A percentile compares a stretch with the other conserved stretches of the same genome.
Conservation (phyloP, 2,797 vertebrate genomes). For the Odontamblyopus rebecca region DNA sequence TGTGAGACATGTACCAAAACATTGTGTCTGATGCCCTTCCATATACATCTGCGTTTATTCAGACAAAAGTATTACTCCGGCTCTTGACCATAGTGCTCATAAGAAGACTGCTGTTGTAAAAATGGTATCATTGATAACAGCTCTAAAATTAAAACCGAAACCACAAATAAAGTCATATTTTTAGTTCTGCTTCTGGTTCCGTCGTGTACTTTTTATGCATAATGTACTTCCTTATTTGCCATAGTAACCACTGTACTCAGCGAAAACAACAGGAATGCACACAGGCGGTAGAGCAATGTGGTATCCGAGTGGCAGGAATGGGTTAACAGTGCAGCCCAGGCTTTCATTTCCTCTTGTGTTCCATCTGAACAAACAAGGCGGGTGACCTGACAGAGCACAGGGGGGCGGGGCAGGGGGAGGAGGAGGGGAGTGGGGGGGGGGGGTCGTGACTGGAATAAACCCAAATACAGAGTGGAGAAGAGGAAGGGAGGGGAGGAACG, state of each 20-base stretch:
- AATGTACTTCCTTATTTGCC: conserved; percentile 6
- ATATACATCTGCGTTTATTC: not conserved
- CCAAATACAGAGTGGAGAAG: conserved; percentile 45
- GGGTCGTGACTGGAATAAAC: conserved; percentile 75
- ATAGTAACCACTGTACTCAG: conserved; percentile 1
- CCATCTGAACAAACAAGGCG: conserved; percentile 83
- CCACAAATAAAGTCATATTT: not conserved
- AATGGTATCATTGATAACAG: too few species aligned
- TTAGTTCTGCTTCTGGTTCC: not conserved
- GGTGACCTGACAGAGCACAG: conserved; percentile 78
- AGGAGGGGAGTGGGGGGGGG: not conserved
- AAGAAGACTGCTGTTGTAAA: not conserved
- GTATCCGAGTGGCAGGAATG: conserved; percentile 57
- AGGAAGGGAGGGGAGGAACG: not conserved
- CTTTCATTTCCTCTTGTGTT: conserved; percentile 80
- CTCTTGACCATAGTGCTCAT: too few species aligned
- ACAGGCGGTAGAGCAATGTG: conserved; percentile 20
- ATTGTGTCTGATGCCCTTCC: not conserved
- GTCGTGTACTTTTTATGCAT: not conserved
- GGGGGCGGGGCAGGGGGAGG: conserved; percentile 47
- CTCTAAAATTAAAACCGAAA: not conserved
- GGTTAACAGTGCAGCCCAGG: conserved; percentile 73
- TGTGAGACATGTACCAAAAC: too few species aligned
- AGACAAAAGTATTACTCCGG: not conserved
- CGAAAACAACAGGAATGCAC: conserved; percentile 43